Evolutionary conservation across 2,888 invertebrate species (phyloP).

Genomic region (Dione juno): DNA sequence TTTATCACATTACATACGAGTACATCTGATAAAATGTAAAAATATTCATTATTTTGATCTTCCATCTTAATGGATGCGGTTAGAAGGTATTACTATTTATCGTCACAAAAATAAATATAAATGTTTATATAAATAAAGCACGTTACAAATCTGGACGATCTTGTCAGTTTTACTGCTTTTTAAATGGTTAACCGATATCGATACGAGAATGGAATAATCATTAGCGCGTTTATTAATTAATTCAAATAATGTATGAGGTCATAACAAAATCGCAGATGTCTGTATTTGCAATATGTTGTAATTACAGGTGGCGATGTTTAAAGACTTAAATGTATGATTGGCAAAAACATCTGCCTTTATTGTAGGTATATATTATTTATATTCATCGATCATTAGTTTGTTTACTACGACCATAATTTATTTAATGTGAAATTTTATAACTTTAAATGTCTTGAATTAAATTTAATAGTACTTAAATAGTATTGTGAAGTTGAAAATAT

Average conservation of each 20-base stretch:
- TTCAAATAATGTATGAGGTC: slow-evolving; percentile 16
- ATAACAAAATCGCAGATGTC: slow-evolving; percentile 41
- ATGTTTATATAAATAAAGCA: slow-evolving; percentile 17
- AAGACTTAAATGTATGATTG: slow-evolving; percentile 35
- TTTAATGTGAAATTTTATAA: neutral
- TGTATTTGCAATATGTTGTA: slow-evolving; percentile 35
- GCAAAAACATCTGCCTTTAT: slow-evolving; percentile 41
- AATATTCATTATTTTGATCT: slow-evolving; percentile 5
- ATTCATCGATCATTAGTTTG: slow-evolving; percentile 29
- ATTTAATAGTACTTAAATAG: neutral
- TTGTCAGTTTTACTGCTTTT: slow-evolving; percentile 33
- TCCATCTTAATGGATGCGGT: slow-evolving; percentile 10
- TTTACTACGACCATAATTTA: slow-evolving; percentile 8
- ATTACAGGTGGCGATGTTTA: slow-evolving; percentile 39
- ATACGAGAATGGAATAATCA: slow-evolving; percentile 35
- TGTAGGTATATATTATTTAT: slow-evolving; percentile 19
- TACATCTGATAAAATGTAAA: slow-evolving; percentile 18
- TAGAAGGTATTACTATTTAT: slow-evolving; percentile 16
- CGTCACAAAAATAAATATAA: slow-evolving; percentile 21
- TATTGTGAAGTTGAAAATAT: neutral
- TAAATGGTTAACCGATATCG: slow-evolving; percentile 37
- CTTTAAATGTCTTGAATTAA: neutral
- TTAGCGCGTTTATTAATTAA: slow-evolving; percentile 4
- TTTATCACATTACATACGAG: slow-evolving; percentile 19
- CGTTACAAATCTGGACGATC: slow-evolving; percentile 13